These are phyloP conservation scores for Semotilus atromaculatus DNA, from an alignment of 2,797 vertebrate genomes.

Conservation along the genomic window DNA sequence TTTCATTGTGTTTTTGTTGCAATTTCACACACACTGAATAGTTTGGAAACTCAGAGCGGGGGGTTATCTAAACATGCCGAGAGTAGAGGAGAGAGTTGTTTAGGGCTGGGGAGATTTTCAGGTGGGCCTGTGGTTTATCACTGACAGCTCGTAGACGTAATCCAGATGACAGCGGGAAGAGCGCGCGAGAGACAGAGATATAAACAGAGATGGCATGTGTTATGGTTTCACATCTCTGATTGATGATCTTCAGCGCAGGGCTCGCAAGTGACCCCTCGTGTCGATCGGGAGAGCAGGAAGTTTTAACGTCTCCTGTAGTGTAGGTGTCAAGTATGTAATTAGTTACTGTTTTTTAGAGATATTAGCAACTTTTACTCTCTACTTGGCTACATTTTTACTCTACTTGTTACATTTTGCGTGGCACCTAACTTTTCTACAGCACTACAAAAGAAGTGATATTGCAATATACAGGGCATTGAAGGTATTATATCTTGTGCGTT, in stretches of 20 bases:
- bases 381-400: no score
- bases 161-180: constrained; percentile 55
- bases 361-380: no score
- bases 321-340: no score
- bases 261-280: not conserved
- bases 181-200: constrained; percentile 48
- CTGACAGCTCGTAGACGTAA: constrained; percentile 54
- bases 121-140: constrained; percentile 58
- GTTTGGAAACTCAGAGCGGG: constrained; percentile 12
- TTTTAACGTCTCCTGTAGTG: not conserved
- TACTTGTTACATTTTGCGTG: not conserved
- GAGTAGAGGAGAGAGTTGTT: constrained; percentile 23
- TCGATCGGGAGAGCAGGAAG: not conserved
- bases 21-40: constrained; percentile 5
- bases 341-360: no score
- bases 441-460: not conserved
- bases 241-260: constrained; percentile 44
- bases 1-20: constrained; percentile 20
- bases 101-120: constrained; percentile 24
- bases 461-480: not conserved
- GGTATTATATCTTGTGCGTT: not conserved
- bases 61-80: constrained; percentile 14
- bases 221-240: constrained; percentile 58
- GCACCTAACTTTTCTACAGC: not conserved
- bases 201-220: constrained; percentile 62